A percentile compares a stretch with the other conserved stretches of the same genome.
These are phyloP conservation scores for Oreocharis arfaki DNA, from an alignment of 2,113 vertebrate genomes.

Conservation along the genomic window DNA sequence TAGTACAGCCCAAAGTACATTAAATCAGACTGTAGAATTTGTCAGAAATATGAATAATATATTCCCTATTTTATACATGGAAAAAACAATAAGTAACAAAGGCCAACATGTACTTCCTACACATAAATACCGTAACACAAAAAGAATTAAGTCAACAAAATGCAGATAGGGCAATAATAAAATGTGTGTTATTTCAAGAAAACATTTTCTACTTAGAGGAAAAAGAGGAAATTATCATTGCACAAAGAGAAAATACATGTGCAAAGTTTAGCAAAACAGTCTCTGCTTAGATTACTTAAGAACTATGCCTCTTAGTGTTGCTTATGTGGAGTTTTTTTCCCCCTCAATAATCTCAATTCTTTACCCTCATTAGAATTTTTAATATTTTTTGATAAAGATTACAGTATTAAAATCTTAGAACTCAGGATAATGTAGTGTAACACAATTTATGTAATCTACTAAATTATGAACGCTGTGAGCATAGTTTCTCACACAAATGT, in stretches of 20 bases:
- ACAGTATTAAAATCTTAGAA: not conserved
- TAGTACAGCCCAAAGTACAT: not conserved
- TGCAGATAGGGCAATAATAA: not conserved
- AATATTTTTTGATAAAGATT: not conserved
- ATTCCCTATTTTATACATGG: not conserved
- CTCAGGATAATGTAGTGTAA: not conserved
- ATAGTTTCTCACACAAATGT: not conserved
- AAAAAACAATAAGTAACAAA: not conserved
- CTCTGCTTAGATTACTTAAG: not conserved
- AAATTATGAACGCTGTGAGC: not conserved
- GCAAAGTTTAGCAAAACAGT: not conserved
- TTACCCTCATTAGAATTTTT: not conserved
- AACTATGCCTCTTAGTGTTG: not conserved
- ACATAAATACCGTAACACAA: not conserved
- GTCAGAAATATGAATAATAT: not conserved
- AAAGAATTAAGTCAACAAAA: not conserved
- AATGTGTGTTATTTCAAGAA: not conserved
- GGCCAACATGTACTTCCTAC: not conserved
- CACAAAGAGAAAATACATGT: not conserved
- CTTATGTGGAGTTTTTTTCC: fast-evolving
- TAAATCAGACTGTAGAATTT: not conserved
- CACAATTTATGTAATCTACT: not conserved
- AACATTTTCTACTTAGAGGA: not conserved
- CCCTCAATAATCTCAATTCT: not conserved
- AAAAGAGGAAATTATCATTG: not conserved